Evolutionary conservation across 2,797 vertebrate genomes (phyloP).

Genomic region (Sebastes iracundus): DNA sequence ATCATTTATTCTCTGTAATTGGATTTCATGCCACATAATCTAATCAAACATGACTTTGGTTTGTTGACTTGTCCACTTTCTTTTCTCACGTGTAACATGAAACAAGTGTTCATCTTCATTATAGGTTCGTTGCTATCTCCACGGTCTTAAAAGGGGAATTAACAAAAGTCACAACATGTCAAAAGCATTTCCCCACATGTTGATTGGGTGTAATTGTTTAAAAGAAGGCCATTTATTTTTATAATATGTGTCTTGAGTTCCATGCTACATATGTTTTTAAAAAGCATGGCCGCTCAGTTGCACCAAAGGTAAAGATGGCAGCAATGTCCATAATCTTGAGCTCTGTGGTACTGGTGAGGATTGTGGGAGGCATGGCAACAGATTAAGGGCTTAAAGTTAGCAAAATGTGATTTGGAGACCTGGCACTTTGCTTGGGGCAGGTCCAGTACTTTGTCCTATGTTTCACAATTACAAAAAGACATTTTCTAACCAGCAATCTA

Average conservation of each 20-base stretch:
- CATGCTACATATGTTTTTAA: conserved; percentile 1
- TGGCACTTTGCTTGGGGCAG: conserved; percentile 14
- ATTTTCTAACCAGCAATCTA: neutral
- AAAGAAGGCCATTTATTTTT: conserved; percentile 25
- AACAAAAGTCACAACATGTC: neutral
- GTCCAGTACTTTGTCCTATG: conserved; percentile 11
- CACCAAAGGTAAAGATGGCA: conserved; percentile 12
- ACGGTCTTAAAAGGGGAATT: conserved; percentile 4
- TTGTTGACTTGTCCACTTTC: conserved; percentile 27
- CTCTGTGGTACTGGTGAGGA: conserved; percentile 12
- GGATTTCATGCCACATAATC: conserved; percentile 38
- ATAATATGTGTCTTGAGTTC: conserved; percentile 4
- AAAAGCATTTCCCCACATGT: neutral
- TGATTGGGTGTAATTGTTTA: conserved; percentile 15
- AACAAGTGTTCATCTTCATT: conserved; percentile 11
- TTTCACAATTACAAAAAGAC: conserved; percentile 10
- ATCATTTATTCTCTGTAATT: conserved; percentile 45
- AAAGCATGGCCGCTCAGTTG: conserved; percentile 23
- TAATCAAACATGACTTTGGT: conserved; percentile 44
- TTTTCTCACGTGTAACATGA: conserved; percentile 12
- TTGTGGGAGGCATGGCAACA: conserved; percentile 14
- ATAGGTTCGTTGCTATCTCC: conserved; percentile 2
- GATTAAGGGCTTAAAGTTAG: conserved; percentile 46
- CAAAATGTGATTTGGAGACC: conserved; percentile 32
- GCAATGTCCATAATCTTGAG: neutral